phyloP scores from a whole-genome alignment of 2,113 vertebrate genomes.

The Lontra canadensis region DNA sequence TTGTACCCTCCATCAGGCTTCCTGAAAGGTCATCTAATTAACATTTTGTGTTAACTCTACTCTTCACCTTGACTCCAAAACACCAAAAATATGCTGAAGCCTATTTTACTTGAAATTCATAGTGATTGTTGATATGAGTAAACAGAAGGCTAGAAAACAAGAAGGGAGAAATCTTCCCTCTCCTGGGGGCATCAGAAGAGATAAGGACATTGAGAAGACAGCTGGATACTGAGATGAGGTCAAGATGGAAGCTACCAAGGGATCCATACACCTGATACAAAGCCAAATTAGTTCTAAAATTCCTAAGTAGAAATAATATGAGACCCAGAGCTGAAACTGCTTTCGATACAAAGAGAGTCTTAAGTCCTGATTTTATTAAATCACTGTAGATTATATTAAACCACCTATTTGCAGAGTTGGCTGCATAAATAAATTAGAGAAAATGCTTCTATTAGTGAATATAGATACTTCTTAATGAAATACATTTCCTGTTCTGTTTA shows the following conservation, averaged over 20 bases:
- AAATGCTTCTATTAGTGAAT: background rate
- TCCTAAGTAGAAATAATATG: background rate
- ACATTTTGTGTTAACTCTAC: conserved; percentile 50
- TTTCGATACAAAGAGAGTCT: background rate
- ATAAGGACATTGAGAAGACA: background rate
- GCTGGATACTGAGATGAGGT: background rate
- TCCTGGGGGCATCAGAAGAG: background rate
- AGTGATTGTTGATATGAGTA: background rate
- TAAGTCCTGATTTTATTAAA: background rate
- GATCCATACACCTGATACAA: background rate
- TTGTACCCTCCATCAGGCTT: background rate
- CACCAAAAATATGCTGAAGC: background rate
- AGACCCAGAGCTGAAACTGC: background rate
- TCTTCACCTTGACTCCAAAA: conserved; percentile 47
- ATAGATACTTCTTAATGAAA: background rate
- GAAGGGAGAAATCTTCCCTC: background rate
- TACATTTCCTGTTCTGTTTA: background rate
- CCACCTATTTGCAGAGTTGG: background rate
- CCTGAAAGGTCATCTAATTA: conserved; percentile 55
- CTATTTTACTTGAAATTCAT: background rate
- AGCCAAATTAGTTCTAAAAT: background rate
- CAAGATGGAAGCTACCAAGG: background rate
- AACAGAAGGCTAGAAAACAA: background rate
- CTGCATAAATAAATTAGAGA: background rate
- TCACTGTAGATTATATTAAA: background rate